phyloP scores from a whole-genome alignment of 2,113 vertebrate species.

The Stigmatopora nigra region DNA sequence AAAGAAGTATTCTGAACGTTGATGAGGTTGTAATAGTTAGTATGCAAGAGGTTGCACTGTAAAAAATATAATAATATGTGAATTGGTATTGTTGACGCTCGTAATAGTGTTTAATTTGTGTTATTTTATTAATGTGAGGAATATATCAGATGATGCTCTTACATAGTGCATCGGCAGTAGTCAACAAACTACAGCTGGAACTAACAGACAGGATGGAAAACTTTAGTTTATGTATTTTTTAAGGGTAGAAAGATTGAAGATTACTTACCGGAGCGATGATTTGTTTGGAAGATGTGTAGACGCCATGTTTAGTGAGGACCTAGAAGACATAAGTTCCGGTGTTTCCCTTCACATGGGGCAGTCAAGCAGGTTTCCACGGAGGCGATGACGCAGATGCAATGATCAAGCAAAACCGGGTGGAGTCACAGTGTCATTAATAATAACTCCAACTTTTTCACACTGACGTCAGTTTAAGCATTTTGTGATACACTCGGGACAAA shows the following conservation, averaged over 20 bases:
- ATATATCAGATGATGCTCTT: not conserved
- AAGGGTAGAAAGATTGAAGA: too few relatives aligned
- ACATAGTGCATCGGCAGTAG: not conserved
- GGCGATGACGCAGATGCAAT: constrained; percentile 55
- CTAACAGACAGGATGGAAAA: not conserved
- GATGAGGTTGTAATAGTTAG: not conserved
- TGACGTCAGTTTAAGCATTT: not conserved
- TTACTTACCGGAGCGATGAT: constrained; percentile 45
- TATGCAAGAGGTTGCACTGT: not conserved
- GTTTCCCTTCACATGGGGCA: constrained; percentile 20
- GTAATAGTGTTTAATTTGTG: not conserved
- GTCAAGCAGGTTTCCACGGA: constrained; percentile 37
- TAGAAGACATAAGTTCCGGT: constrained; percentile 15
- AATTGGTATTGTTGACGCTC: not conserved
- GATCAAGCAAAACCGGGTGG: constrained; percentile 58
- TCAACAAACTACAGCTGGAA: not conserved
- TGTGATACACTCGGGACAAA: not conserved
- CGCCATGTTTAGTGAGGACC: constrained; percentile 17
- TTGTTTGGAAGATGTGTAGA: not conserved
- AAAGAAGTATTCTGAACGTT: not conserved
- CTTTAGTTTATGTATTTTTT: not conserved
- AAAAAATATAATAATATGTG: not conserved
- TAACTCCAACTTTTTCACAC: not conserved
- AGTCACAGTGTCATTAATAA: constrained; percentile 31
- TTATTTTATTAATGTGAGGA: not conserved